Evolutionary conservation across 2,888 invertebrate genomes (phyloP), one percentile per base, ranked within the genome.

Genomic region (Platycheirus albimanus): DNA sequence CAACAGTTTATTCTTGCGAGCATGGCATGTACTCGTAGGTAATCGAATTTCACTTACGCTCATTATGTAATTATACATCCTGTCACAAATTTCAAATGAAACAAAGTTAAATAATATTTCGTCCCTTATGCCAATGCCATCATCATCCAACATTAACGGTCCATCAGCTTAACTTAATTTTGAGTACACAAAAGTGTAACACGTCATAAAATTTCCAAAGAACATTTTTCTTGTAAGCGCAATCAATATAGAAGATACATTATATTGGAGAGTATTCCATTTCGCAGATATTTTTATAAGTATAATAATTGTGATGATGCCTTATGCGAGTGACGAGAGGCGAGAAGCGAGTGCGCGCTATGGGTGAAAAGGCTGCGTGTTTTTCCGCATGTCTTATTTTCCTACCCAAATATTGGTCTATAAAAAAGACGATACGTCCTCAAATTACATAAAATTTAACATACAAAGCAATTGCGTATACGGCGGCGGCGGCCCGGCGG

Each of bases 391-490:
- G 87, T 88, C 88, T 88, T 86, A 83, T 77, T n/a, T n/a, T 86
- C 72, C 77, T 89, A 88, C 88, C 88, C 89, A 89, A 90, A 89
- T 90, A 90, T 87, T 87, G 89, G 88, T 86, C 88, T 88, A 89
- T 89, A 88, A 89, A n/a, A 88, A 87, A 75, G 75, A 77, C 49
- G 87, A 86, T 88, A 87, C 87, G 88, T 88, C 87, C 87, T 89
- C 89, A 88, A 87, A 87, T 89, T 89, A 89, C 89, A 89, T 85
- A 64, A 80, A 72, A 85, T 76, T 69, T 47, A 58, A 77, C 61
- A 67, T 74, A 78, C 67, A 83, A 69, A 77, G 54, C 77, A 72
- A 81, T 81, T 81, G 66, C 69, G 58, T 75, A 36, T 19, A 47
- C 30, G n/a, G 15, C 30, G n/a, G n/a, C n/a, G n/a, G n/a, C n/a